Evolutionary conservation across 2,797 vertebrate species (phyloP).

Genomic region (Argentina silus): DNA sequence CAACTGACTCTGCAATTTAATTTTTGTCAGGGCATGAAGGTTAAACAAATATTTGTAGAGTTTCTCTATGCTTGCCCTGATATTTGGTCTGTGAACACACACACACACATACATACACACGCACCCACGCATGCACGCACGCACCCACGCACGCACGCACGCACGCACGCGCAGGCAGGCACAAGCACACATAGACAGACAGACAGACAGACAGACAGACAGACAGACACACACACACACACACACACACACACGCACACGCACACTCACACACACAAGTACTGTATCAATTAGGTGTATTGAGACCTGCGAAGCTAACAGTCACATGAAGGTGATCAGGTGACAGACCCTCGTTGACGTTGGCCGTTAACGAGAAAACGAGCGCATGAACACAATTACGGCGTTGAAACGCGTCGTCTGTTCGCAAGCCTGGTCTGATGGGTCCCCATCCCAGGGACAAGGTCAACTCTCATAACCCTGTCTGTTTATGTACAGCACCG

Average conservation of each 20-base stretch:
- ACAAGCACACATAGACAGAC: too few relatives aligned
- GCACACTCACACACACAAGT: neutral
- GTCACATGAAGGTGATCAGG: slow-evolving; percentile 27
- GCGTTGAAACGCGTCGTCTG: slow-evolving; percentile 29
- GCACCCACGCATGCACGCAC: neutral
- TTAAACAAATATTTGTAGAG: slow-evolving; percentile 20
- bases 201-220: too few relatives aligned
- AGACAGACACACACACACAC: neutral
- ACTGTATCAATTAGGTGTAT: neutral
- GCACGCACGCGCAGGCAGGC: neutral
- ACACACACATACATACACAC: neutral
- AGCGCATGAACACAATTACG: slow-evolving; percentile 16
- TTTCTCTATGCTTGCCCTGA: slow-evolving; percentile 4
- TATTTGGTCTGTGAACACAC: slow-evolving; percentile 5
- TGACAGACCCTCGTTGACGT: slow-evolving; percentile 26
- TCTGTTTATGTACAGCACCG: slow-evolving; percentile 19
- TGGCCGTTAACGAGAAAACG: slow-evolving; percentile 34
- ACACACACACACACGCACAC: neutral
- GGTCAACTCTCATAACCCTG: slow-evolving; percentile 1
- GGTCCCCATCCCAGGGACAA: slow-evolving; percentile 21
- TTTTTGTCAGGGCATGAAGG: slow-evolving; percentile 8
- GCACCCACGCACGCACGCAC: slow-evolving; percentile 3
- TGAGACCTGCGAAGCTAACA: slow-evolving; percentile 22
- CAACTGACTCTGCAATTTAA: neutral
- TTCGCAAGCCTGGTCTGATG: slow-evolving; percentile 33